These are phyloP conservation scores for Oryctes rhinoceros DNA, from an alignment of 1,140 invertebrate genomes.

Conservation along the genomic window DNA sequence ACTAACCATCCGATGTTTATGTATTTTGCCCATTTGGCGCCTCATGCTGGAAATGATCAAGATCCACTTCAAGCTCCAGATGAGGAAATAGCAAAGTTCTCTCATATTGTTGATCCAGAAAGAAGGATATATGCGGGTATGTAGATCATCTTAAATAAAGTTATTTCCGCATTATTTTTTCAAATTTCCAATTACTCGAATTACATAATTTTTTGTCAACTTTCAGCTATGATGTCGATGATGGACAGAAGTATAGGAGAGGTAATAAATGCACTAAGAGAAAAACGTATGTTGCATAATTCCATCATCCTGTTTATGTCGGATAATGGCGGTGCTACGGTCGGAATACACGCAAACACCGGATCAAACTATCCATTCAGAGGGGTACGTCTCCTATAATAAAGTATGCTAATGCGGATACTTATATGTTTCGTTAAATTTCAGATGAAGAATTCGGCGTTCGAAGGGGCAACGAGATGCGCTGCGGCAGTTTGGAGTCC, in stretches of 20 bases:
- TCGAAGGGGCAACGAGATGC: slow-evolving; percentile 85
- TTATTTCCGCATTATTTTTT: too few relatives aligned
- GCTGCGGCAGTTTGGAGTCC: slow-evolving; percentile 84
- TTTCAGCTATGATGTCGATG: slow-evolving; percentile 84
- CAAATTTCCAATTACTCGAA: too few relatives aligned
- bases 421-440: slow-evolving; percentile 44
- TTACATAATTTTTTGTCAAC: not conserved
- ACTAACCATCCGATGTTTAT: slow-evolving; percentile 73
- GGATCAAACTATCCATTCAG: slow-evolving; percentile 89
- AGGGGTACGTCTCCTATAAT: slow-evolving; percentile 70
- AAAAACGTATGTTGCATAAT: slow-evolving; percentile 74
- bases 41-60: slow-evolving; percentile 76
- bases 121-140: slow-evolving; percentile 81
- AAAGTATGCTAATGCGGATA: slow-evolving; percentile 11
- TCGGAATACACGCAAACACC: slow-evolving; percentile 74
- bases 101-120: slow-evolving; percentile 77
- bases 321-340: slow-evolving; percentile 83
- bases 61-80: slow-evolving; percentile 83
- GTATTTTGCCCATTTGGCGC: slow-evolving; percentile 71
- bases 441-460: slow-evolving; percentile 81
- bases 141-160: slow-evolving; percentile 6
- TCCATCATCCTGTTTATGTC: slow-evolving; percentile 79
- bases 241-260: slow-evolving; percentile 85
- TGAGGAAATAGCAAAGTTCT: slow-evolving; percentile 78
- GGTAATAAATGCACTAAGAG: slow-evolving; percentile 74